These are phyloP conservation scores for Plecotus auritus DNA, from an alignment of 2,113 vertebrate genomes.

Conservation along the genomic window DNA sequence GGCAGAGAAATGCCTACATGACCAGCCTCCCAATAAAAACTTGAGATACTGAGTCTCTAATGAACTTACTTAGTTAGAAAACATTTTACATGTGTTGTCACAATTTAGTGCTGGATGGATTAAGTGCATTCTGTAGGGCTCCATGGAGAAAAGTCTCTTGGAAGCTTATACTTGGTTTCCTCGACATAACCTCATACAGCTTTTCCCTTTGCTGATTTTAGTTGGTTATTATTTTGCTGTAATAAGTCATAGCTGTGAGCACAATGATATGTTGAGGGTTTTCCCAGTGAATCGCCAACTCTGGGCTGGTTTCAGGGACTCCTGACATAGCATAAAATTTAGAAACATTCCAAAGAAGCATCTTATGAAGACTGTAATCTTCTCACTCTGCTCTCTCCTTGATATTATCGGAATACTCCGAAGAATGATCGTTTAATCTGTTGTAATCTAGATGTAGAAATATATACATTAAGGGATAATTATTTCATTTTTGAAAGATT, in stretches of 20 bases:
- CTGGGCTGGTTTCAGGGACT: not conserved
- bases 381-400: not conserved
- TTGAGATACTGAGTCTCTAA: not conserved
- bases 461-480: conserved; percentile 6
- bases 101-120: not conserved
- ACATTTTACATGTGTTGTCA: not conserved
- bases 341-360: not conserved
- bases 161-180: not conserved
- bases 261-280: not conserved
- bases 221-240: conserved; percentile 27
- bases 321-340: not conserved
- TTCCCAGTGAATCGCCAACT: not conserved
- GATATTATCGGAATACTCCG: not conserved
- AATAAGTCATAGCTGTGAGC: not conserved
- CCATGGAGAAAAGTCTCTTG: not conserved
- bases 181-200: not conserved
- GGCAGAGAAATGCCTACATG: not conserved
- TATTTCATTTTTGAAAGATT: conserved; percentile 17
- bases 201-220: conserved; percentile 41
- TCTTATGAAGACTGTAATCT: not conserved
- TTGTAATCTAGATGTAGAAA: conserved; percentile 5
- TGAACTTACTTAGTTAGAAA: not conserved
- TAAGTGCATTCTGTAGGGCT: not conserved
- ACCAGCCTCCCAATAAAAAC: not conserved
- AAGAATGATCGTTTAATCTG: not conserved